A percentile compares a stretch with the other conserved stretches of the same genome.
Evolutionary conservation across 2,113 vertebrate genomes (phyloP).

Genomic region (Alaudala cheleensis): DNA sequence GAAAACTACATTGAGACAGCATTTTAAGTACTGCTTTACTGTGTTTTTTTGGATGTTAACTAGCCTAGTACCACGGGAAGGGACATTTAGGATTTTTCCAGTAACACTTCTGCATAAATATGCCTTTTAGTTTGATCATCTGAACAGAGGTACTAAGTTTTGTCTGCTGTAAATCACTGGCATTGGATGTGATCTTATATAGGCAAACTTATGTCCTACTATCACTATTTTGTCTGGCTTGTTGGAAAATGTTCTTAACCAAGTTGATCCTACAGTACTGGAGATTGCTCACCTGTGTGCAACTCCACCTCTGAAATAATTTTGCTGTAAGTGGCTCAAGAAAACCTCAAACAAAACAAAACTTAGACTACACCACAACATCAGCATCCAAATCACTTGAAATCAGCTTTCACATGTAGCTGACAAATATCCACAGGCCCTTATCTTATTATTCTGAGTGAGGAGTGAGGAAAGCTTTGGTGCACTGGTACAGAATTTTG

Average conservation of each 20-base stretch:
- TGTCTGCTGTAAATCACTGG: not conserved
- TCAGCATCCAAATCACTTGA: not conserved
- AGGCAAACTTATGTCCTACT: not conserved
- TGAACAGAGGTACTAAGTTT: not conserved
- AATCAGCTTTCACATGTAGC: rapidly evolving
- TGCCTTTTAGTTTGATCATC: not conserved
- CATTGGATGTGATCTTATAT: too few species aligned
- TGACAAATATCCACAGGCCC: not conserved
- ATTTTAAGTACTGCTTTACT: not conserved
- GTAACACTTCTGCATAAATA: not conserved
- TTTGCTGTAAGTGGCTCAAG: not conserved
- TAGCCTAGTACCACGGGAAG: not conserved
- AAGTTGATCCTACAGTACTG: not conserved
- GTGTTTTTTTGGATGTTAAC: not conserved
- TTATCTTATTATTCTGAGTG: not conserved
- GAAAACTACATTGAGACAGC: not conserved
- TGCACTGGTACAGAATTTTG: not conserved
- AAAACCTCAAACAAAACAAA: not conserved
- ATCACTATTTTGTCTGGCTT: not conserved
- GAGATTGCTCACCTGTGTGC: not conserved
- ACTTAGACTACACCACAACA: not conserved
- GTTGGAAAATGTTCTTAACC: not conserved
- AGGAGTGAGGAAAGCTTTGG: not conserved
- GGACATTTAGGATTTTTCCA: not conserved
- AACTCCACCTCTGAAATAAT: not conserved